A percentile compares a stretch with the other conserved stretches of the same genome.
These are phyloP conservation scores for Himalopsyche kuldschensis DNA, from an alignment of 2,888 invertebrate genomes.

Conservation along the genomic window DNA sequence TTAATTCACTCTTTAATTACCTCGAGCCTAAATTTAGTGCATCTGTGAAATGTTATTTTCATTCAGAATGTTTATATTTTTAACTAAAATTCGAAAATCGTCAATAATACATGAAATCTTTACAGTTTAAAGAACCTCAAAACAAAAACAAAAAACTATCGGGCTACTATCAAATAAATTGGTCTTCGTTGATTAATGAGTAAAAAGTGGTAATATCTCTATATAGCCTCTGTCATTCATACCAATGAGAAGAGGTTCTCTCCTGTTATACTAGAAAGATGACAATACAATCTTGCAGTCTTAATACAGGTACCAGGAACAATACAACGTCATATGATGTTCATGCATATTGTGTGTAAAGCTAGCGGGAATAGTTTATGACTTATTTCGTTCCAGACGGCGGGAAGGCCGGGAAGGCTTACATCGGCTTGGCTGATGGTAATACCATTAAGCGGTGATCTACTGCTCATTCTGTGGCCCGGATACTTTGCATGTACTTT, in stretches of 20 bases:
- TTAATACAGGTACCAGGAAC: background rate
- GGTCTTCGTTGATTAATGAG: too few species aligned
- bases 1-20: too few species aligned
- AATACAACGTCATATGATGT: background rate
- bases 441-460: conserved; percentile 33
- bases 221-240: too few species aligned
- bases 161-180: too few species aligned
- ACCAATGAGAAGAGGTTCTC: background rate
- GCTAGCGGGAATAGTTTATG: conserved; percentile 16
- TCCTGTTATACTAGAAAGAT: background rate
- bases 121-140: too few species aligned
- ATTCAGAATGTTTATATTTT: too few species aligned
- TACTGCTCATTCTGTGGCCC: conserved; percentile 27
- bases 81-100: too few species aligned
- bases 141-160: too few species aligned
- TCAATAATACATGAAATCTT: too few species aligned
- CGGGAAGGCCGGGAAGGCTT: background rate
- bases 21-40: too few species aligned
- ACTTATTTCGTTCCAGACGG: conserved; percentile 16
- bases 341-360: conserved; percentile 6
- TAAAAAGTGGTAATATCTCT: too few species aligned
- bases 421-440: conserved; percentile 26
- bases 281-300: background rate
- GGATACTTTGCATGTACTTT: background rate
- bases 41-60: too few species aligned